Base-by-base conservation (phyloP, 2,797 vertebrate genomes). In the Spizella passerina region DNA sequence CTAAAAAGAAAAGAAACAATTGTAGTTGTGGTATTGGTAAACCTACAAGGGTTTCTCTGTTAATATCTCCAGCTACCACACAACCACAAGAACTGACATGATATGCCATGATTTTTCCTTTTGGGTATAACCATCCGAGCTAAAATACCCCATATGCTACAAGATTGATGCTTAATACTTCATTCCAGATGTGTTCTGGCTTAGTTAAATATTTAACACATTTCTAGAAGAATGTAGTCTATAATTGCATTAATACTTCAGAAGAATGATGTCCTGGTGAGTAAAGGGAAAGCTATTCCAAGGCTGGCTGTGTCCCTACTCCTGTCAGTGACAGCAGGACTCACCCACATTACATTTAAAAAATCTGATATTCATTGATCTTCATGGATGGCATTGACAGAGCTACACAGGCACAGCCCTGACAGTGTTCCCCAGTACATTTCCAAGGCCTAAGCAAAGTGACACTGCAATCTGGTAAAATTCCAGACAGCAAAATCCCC, bases 161-260 rank as follows among this genome's bases (percentile, higher is more conserved):
- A 92, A 93, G 96, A 94, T 18, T 92, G 93, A 97, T 92, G 92
- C 32, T 78, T 82, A 87, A 89, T 90, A 83, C 88, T 75, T 71
- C 20, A 4, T 93, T 93, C 88, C 95, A 96, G 94, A 95, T 95
- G 95, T 72, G 65, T 64, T 83, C 84, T 81, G 84, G 91, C 87
- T 95, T 59, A 71, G 90, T 92, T 69, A 87, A 93, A 96, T 89
- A 93, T 92, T 94, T 96, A 92, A 96, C 94, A 93, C 81, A 77
- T 86, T 94, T 90, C 56, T 59, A 43, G 36, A 94, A 86, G 36
- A 88, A 90, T 38, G 81, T 36, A 84, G 85, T 8, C 90, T 76
- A 2, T 86, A 90, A 94, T 56, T 94, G 90, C 82, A 82, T 92
- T 94, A 82, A 65, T 79, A 71, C 83, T 90, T 93, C 83, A 92